These are phyloP conservation scores for Coccyzus lansbergi DNA, from an alignment of 2,797 vertebrate genomes.

Conservation along the genomic window DNA sequence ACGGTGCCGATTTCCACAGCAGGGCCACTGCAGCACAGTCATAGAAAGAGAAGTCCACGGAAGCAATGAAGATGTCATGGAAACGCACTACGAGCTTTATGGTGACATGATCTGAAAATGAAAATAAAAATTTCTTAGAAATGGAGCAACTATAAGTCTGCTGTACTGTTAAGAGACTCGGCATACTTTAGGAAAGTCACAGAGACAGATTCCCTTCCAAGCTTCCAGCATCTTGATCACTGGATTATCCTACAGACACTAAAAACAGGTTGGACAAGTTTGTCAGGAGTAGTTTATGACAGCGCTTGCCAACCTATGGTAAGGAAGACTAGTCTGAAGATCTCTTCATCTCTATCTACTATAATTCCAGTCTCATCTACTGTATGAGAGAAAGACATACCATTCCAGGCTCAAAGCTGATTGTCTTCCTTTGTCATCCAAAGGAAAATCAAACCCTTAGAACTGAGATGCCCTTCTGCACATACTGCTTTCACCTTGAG, in stretches of 20 bases:
- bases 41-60: constrained; percentile 88
- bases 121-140: constrained; percentile 51
- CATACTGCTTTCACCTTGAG: not conserved
- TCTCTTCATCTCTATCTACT: not conserved
- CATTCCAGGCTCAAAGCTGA: not conserved
- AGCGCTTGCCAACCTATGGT: not conserved
- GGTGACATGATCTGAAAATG: constrained; percentile 86
- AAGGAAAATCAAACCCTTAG: constrained; percentile 2
- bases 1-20: constrained; percentile 89
- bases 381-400: not conserved
- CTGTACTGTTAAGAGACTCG: not conserved
- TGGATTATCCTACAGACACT: not conserved
- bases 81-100: constrained; percentile 88
- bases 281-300: not conserved
- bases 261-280: constrained; percentile 15
- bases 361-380: not conserved
- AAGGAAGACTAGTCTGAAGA: constrained; percentile 4
- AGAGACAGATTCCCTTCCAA: not conserved
- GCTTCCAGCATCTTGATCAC: not conserved
- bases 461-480: not conserved
- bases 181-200: not conserved
- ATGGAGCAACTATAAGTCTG: constrained; percentile 1
- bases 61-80: constrained; percentile 83
- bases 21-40: constrained; percentile 90
- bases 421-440: not conserved